A percentile compares a stretch with the other conserved stretches of the same genome.
Conservation (phyloP, 2,797 vertebrate genomes). For the Spinus olivaceus region DNA sequence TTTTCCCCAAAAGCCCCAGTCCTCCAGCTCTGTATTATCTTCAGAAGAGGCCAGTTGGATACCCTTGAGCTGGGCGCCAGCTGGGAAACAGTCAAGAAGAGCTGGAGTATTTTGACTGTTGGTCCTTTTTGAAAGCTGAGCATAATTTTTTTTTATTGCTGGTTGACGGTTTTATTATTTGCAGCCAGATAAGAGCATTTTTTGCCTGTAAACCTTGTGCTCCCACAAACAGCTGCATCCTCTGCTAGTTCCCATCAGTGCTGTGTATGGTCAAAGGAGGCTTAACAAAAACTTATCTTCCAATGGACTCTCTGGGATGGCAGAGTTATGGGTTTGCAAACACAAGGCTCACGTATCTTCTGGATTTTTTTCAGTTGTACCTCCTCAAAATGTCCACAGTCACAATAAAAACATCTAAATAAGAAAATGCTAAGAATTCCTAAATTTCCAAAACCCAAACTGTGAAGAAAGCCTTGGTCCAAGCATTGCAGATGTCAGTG, state of each 20-base stretch:
- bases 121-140: neutral
- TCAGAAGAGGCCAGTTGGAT: neutral
- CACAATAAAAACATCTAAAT: neutral
- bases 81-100: constrained; percentile 17
- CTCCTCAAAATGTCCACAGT: neutral
- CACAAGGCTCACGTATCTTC: neutral
- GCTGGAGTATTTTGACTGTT: neutral
- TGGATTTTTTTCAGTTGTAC: neutral
- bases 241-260: neutral
- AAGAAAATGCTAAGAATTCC: neutral
- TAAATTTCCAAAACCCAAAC: neutral
- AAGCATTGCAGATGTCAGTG: neutral
- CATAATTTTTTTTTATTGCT: neutral
- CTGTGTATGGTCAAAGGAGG: neutral
- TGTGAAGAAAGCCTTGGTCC: neutral
- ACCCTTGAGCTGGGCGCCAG: neutral
- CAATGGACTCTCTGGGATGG: neutral
- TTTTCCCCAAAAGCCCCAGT: constrained; percentile 5
- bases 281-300: rapidly evolving
- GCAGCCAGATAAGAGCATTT: neutral
- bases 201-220: neutral
- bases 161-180: neutral
- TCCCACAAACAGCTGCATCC: neutral
- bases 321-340: neutral
- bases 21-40: neutral